phyloP scores from a whole-genome alignment of 2,888 invertebrate genomes.

The Acleris literana region DNA sequence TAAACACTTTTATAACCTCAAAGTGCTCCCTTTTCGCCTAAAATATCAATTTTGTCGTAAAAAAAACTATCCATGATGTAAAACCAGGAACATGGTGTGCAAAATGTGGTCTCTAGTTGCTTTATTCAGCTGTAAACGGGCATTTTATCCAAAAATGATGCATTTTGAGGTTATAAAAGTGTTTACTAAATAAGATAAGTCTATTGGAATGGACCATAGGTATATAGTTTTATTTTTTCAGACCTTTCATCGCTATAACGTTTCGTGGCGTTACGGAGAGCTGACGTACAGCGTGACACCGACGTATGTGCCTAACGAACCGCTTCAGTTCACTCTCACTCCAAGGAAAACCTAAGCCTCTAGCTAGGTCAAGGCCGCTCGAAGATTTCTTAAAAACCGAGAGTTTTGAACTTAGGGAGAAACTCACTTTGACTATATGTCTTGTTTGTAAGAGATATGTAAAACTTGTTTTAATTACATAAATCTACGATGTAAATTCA shows the following conservation, averaged over 20 bases:
- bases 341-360: conserved; percentile 49
- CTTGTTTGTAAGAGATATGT: conserved; percentile 1
- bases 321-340: conserved; percentile 86
- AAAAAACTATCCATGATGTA: too few relatives aligned
- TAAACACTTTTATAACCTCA: too few relatives aligned
- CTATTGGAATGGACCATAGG: too few relatives aligned
- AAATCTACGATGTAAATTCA: not conserved
- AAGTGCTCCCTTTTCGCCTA: too few relatives aligned
- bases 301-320: conserved; percentile 89
- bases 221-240: conserved; percentile 62
- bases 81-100: too few relatives aligned
- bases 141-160: too few relatives aligned
- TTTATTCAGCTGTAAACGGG: too few relatives aligned
- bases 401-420: not conserved
- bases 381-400: not conserved
- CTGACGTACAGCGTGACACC: conserved; percentile 88
- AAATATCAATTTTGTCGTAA: too few relatives aligned
- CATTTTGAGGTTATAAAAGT: too few relatives aligned
- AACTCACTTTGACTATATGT: not conserved
- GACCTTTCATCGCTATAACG: conserved; percentile 88
- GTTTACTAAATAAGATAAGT: too few relatives aligned
- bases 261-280: conserved; percentile 87
- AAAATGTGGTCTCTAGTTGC: too few relatives aligned
- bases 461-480: not conserved
- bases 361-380: not conserved